Evolutionary conservation across 2,888 invertebrate genomes (phyloP).

Genomic region (Ashinkailepas kermadecensis): DNA sequence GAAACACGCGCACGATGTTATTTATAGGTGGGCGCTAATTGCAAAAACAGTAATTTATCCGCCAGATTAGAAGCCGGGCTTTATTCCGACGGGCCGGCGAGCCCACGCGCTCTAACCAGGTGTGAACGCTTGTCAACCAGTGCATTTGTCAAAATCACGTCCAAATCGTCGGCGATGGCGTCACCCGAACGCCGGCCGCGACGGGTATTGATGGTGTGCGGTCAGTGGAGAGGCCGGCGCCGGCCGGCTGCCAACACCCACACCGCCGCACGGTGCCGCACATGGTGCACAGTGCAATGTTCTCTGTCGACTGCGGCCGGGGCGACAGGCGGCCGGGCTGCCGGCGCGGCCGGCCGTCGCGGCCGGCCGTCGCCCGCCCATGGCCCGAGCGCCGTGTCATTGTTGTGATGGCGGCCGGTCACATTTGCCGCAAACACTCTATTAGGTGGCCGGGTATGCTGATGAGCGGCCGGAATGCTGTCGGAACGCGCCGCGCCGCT

Average conservation of each 20-base stretch:
- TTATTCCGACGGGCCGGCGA: slow-evolving; percentile 20
- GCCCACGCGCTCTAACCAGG: slow-evolving; percentile 27
- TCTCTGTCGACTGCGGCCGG: neutral
- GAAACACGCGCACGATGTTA: neutral
- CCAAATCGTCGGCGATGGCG: neutral
- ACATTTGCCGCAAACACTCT: slow-evolving; percentile 1
- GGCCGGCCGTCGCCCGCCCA: neutral
- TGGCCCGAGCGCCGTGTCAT: neutral
- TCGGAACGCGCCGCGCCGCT: neutral
- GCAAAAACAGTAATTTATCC: slow-evolving; percentile 12
- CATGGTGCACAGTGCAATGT: no score
- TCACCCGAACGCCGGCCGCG: neutral
- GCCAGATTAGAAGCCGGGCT: slow-evolving; percentile 22
- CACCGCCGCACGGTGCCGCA: no score
- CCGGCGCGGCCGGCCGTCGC: neutral
- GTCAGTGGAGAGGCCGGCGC: neutral
- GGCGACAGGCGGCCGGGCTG: neutral
- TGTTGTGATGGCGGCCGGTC: slow-evolving; percentile 1
- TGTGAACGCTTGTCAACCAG: slow-evolving; percentile 22
- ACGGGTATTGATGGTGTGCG: neutral
- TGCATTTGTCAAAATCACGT: slow-evolving; percentile 13
- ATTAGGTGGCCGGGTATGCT: slow-evolving; percentile 9
- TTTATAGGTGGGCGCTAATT: slow-evolving; percentile 12
- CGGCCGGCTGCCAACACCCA: neutral
- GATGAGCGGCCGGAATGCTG: slow-evolving; percentile 2